These are phyloP conservation scores for Pangasius sanitwongsei DNA, from an alignment of 2,797 vertebrate species.

Conservation along the genomic window DNA sequence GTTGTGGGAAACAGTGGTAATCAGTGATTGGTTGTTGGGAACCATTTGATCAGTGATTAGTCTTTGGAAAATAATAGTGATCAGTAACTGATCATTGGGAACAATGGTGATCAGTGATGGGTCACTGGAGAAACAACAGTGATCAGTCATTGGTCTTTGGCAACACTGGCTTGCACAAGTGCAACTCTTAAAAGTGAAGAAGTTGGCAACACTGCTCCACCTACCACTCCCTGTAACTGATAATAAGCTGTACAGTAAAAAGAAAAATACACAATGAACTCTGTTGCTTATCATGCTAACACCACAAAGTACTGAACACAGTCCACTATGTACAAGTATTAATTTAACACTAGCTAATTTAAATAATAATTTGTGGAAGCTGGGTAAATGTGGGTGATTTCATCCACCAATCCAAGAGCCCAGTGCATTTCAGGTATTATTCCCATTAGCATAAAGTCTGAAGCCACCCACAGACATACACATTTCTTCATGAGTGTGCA, in stretches of 20 bases:
- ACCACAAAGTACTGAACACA: not conserved
- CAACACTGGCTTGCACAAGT: not conserved
- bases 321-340: not conserved
- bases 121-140: not conserved
- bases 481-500: slow-evolving; percentile 4
- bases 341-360: not conserved
- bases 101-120: not conserved
- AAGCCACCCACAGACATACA: slow-evolving; percentile 14
- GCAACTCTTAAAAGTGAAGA: not conserved
- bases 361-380: not conserved
- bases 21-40: not conserved
- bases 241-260: not conserved
- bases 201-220: not conserved
- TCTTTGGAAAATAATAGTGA: not conserved
- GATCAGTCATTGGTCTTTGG: not conserved
- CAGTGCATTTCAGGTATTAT: slow-evolving; percentile 3
- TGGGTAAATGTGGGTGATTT: not conserved
- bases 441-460: not conserved
- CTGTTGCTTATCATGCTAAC: not conserved
- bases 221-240: not conserved
- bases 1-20: not conserved
- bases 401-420: not conserved
- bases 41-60: not conserved
- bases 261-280: not conserved
- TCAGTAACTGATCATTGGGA: not conserved